These are phyloP conservation scores for Tanytarsus gracilentus DNA, from an alignment of 2,888 invertebrate species.

Conservation along the genomic window DNA sequence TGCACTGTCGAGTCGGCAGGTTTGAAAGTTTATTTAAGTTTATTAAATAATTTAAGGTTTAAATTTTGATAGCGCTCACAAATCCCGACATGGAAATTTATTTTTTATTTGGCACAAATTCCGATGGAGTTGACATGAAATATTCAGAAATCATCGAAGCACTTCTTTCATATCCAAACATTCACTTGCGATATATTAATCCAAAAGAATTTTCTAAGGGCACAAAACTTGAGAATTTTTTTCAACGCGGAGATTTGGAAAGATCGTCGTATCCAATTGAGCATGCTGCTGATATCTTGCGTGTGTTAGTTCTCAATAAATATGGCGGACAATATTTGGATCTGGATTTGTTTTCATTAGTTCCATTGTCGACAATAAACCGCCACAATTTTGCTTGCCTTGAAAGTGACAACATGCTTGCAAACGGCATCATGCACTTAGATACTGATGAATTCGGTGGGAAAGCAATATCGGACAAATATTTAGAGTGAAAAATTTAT, in stretches of 20 bases:
- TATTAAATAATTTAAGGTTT: not conserved
- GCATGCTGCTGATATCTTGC: not conserved
- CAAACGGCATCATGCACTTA: not conserved
- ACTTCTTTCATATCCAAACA: not conserved
- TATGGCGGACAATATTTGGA: not conserved
- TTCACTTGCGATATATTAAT: not conserved
- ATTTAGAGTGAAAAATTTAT: not conserved
- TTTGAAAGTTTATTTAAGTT: not conserved
- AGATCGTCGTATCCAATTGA: not conserved
- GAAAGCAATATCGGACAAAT: not conserved
- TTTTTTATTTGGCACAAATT: not conserved
- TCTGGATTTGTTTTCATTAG: not conserved
- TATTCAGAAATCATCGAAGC: not conserved
- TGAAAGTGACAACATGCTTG: not conserved
- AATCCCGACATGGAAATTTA: not conserved
- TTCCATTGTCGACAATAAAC: not conserved
- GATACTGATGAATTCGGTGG: not conserved
- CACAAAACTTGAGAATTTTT: not conserved
- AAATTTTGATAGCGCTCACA: not conserved
- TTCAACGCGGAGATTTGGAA: not conserved
- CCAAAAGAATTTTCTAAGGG: not conserved
- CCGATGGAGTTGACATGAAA: not conserved
- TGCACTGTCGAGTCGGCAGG: not conserved
- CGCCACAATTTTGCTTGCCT: not conserved
- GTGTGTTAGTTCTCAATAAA: not conserved